These are phyloP conservation scores for Notiomystis cincta DNA, from an alignment of 2,113 vertebrate genomes.

Conservation along the genomic window DNA sequence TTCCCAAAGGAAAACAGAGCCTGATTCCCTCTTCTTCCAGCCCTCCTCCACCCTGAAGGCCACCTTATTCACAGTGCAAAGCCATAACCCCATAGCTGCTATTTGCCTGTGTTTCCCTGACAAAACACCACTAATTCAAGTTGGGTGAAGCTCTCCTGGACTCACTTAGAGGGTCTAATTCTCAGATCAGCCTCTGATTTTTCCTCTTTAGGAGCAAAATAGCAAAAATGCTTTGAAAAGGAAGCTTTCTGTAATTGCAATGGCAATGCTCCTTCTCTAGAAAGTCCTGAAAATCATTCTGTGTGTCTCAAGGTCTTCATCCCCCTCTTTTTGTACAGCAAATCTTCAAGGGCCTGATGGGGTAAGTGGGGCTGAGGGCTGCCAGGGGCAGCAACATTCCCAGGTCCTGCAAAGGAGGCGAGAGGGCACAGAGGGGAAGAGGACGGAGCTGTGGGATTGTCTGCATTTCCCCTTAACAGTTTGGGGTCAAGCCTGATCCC, in stretches of 20 bases:
- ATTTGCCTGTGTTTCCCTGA: accelerated
- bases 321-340: neutral
- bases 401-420: neutral
- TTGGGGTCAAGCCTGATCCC: slow-evolving; percentile 70
- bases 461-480: slow-evolving; percentile 60
- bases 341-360: neutral
- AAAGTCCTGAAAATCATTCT: neutral
- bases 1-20: neutral
- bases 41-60: neutral
- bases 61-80: neutral
- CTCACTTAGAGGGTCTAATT: neutral
- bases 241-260: neutral
- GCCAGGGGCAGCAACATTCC: neutral
- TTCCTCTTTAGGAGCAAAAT: neutral
- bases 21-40: neutral
- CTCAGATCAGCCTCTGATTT: neutral
- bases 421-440: neutral
- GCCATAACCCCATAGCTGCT: accelerated
- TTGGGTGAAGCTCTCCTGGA: neutral
- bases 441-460: neutral
- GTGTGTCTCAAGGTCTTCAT: accelerated
- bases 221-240: neutral
- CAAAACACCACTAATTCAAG: neutral
- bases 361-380: neutral
- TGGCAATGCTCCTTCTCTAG: neutral